Base-by-base conservation (phyloP, 1,140 invertebrate species). In the Lepidostoma basale region DNA sequence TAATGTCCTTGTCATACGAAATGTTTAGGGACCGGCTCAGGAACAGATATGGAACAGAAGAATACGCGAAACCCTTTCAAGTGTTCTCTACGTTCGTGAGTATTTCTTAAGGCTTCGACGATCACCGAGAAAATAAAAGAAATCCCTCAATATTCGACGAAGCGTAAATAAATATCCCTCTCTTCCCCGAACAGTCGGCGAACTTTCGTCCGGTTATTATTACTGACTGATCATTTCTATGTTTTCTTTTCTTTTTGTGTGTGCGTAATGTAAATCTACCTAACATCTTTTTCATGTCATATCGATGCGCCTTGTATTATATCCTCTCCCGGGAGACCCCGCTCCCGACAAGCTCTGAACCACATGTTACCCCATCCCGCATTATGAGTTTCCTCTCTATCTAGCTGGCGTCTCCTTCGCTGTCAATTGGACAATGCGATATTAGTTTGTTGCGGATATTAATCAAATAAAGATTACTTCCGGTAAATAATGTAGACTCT, bases 141-240 rank as follows among this genome's bases (percentile, higher is more conserved):
- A 47, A 47, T 9, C 44, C 44, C 20, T 22, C 44, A 47, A 45
- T 47, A 47, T 47, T 22, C 44, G 22, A 1, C 44, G 2, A 12
- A 22, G 44, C 22, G 44, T 23, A 47, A 47, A 47, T 47, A 47
- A 47, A 47, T 10, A 47, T 22, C 22, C 14, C 10, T 47, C 44
- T 10, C 18, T 23, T 22, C 23, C 44, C 16, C 23, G 20, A 22
- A 47, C 23, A n/a, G n/a, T n/a, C n/a, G n/a, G n/a, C n/a, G n/a
- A n/a, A 47, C 44, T 47, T 47, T 47, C 20, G 44, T 47, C 44
- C 44, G 23, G 44, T 47, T 47, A 47, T 47, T 47, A 22, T 47
- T 47, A 47, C 10, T 36, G 33, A 36, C 33, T 36, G 12, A 22
- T 47, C 44, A 47, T 47, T 47, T 47, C 44, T 16, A 47, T 47